These are phyloP conservation scores for Leptinotarsa lineolata DNA, from an alignment of 1,140 invertebrate species.

Conservation along the genomic window DNA sequence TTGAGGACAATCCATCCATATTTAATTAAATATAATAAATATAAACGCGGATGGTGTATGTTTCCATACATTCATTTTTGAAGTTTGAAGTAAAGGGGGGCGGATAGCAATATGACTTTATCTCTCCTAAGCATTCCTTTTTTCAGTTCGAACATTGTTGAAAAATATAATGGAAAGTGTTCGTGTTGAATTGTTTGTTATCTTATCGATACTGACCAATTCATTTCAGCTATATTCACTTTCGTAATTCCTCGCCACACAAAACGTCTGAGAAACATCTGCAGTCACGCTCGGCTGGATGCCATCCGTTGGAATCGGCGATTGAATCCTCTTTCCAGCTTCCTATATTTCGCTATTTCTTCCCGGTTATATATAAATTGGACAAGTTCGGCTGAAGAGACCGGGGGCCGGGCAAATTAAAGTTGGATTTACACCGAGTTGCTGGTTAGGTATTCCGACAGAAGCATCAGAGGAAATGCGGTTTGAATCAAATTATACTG, in stretches of 20 bases:
- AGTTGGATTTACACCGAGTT: constrained; percentile 46
- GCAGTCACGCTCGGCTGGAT: not conserved
- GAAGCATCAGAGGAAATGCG: constrained; percentile 43
- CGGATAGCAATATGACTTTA: no score
- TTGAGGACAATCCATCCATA: no score
- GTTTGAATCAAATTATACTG: constrained; percentile 50
- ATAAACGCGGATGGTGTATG: no score
- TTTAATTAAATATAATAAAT: no score
- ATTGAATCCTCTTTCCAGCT: constrained; percentile 22
- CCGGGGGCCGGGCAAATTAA: constrained; percentile 36
- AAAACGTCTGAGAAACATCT: not conserved
- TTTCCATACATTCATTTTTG: no score
- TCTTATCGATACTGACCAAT: not conserved
- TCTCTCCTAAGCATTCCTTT: no score
- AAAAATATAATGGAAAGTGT: no score
- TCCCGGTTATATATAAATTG: constrained; percentile 39
- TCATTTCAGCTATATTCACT: not conserved
- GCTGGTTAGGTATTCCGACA: constrained; percentile 42
- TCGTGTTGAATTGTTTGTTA: no score
- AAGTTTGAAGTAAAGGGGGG: no score
- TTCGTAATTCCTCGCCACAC: not conserved
- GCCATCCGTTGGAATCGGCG: constrained; percentile 5
- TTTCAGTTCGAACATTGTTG: no score
- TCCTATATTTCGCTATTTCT: constrained; percentile 32
- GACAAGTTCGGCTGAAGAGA: constrained; percentile 36